Base-by-base conservation (phyloP, 2,888 invertebrate genomes). In the Cephonodes hylas region DNA sequence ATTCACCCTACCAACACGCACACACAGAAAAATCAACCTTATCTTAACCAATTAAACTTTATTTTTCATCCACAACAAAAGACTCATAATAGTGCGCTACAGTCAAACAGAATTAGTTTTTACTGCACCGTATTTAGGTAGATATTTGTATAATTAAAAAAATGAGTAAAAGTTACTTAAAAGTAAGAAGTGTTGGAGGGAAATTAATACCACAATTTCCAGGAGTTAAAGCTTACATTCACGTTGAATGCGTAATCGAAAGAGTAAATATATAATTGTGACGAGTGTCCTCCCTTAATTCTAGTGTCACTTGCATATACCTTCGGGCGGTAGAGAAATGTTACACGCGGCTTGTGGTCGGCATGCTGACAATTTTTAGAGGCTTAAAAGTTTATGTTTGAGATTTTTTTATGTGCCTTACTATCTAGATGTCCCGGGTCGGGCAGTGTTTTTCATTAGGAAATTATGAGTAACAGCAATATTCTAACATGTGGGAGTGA, bases 151-250 rank as follows among this genome's bases (percentile, higher is more conserved):
- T 70, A 62, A 57, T 62, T 5, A 53, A 58, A 61, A 62, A 57
- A 34, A 38, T 38, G 63, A 57, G 63, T 65, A 67, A 84, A 82
- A 77, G 80, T 88, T 82, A 79, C 71, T 85, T 82, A 83, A 86
- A 87, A 87, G 74, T 85, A 88, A 89, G 89, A 89, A 89, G 91
- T 90, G 91, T 91, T 81, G 82, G 89, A 91, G 89, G 81, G 89
- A 91, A 92, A 92, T 90, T 86, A 91, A 91, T 92, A 91, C 91
- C 91, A 85, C 91, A 91, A 91, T 90, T 90, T 85, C 80, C 80
- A 81, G 89, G 91, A 91, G 91, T 91, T 89, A 89, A 84, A 79
- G 90, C 87, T 91, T 90, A 91, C 75, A 87, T 85, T 88, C 79
- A 82, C 82, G 86, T 87, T 83, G 89, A 89, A 88, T 85, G 86